Conservation (phyloP, 2,113 vertebrate species). For the Pelusios castaneus region DNA sequence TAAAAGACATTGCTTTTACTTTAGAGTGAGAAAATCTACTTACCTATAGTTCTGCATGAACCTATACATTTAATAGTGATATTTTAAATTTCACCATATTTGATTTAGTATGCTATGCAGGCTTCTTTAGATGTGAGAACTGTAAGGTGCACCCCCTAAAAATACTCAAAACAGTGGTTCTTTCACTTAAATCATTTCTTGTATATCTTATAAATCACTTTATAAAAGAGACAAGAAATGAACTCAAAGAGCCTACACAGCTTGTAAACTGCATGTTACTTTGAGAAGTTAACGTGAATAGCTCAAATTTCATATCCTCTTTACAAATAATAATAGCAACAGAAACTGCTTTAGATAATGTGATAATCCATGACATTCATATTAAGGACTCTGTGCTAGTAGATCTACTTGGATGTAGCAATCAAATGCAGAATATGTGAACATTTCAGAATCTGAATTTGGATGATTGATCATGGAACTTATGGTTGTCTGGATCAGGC, state of each 20-base stretch:
- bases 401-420: not conserved
- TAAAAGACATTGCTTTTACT: not conserved
- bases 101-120: not conserved
- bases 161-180: too few species aligned
- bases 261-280: not conserved
- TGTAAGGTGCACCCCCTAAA: not conserved
- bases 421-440: not conserved
- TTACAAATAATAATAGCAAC: not conserved
- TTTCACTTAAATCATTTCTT: too few species aligned
- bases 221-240: not conserved
- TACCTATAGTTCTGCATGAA: accelerated
- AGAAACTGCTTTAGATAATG: not conserved
- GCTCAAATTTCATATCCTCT: not conserved
- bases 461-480: not conserved
- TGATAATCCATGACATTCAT: not conserved
- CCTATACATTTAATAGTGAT: accelerated
- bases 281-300: not conserved
- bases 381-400: too few species aligned
- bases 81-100: too few species aligned
- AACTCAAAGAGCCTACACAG: not conserved
- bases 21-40: not conserved
- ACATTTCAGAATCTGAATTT: not conserved
- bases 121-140: not conserved
- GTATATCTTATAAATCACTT: too few species aligned
- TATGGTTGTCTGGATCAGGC: accelerated